phyloP scores from a whole-genome alignment of 1,140 invertebrate species.

The Melipona quadrifasciata region DNA sequence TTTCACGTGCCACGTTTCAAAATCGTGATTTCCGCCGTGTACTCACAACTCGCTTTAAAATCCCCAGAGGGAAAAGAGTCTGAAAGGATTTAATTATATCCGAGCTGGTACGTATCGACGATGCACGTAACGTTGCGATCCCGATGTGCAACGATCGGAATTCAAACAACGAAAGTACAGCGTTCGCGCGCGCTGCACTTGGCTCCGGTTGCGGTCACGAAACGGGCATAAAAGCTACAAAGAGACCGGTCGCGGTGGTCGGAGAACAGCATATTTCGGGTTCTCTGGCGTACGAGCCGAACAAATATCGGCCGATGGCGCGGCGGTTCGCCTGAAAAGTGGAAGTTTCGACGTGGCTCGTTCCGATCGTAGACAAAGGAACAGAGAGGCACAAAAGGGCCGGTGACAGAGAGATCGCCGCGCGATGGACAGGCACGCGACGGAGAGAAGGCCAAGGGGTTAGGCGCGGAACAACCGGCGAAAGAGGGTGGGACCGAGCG shows the following conservation, averaged over 20 bases:
- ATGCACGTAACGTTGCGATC: no score
- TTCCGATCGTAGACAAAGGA: constrained; percentile 55
- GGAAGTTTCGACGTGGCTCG: constrained; percentile 40
- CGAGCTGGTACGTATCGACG: no score
- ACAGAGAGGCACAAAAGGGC: constrained; percentile 48
- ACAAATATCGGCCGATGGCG: constrained; percentile 32
- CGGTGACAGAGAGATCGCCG: constrained; percentile 35
- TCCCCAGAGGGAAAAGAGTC: no score
- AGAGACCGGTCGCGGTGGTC: neutral
- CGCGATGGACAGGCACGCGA: constrained; percentile 9
- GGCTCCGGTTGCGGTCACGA: neutral
- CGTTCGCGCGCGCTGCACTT: neutral
- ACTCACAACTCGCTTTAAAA: no score
- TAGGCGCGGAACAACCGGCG: no score
- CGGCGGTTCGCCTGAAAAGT: constrained; percentile 21
- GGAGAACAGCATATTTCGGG: constrained; percentile 36
- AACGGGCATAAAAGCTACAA: constrained; percentile 33
- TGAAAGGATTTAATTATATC: no score
- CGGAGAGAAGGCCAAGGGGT: constrained; percentile 4
- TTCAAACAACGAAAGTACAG: constrained; percentile 25
- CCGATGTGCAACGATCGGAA: neutral
- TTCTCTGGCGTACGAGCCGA: constrained; percentile 11
- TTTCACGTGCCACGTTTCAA: no score
- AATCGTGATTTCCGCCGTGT: no score
- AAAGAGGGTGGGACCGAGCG: neutral